These are phyloP conservation scores for Urocolius indicus DNA, from an alignment of 2,113 vertebrate species.

Conservation along the genomic window DNA sequence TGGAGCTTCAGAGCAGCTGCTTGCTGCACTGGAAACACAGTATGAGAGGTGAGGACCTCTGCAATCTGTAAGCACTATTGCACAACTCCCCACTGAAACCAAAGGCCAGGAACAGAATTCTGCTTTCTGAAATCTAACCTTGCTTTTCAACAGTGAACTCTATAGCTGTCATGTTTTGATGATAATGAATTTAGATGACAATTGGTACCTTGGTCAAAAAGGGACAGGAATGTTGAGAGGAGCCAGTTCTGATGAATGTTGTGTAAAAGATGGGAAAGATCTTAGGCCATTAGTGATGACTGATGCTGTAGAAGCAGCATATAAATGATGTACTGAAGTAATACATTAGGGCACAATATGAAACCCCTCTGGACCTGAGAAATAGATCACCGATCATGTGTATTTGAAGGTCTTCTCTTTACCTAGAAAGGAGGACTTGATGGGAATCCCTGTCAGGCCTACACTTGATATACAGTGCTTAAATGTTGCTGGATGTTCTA, in stretches of 20 bases:
- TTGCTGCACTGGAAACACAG: not conserved
- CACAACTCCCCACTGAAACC: not conserved
- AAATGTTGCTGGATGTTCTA: constrained; percentile 26
- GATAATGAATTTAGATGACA: constrained; percentile 48
- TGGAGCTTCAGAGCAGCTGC: not conserved
- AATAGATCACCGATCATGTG: constrained; percentile 55
- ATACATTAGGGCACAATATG: constrained; percentile 59
- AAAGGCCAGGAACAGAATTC: not conserved
- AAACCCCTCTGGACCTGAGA: constrained; percentile 40
- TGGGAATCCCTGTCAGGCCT: constrained; percentile 48
- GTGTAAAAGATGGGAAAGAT: constrained; percentile 32
- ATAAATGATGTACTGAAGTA: constrained; percentile 54
- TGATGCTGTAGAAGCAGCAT: constrained; percentile 43
- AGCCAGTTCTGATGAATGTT: constrained; percentile 28
- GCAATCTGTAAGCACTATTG: not conserved
- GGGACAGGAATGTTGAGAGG: constrained; percentile 21
- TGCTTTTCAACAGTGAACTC: not conserved
- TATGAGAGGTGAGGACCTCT: not conserved
- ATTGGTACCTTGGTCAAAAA: constrained; percentile 54
- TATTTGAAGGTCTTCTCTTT: constrained; percentile 52
- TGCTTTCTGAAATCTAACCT: constrained; percentile 5
- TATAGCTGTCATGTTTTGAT: constrained; percentile 27
- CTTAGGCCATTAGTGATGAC: constrained; percentile 57
- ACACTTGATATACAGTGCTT: not conserved
- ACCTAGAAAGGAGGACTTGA: constrained; percentile 19